Conservation (phyloP, 1,140 invertebrate species). For the Hestina assimilis region DNA sequence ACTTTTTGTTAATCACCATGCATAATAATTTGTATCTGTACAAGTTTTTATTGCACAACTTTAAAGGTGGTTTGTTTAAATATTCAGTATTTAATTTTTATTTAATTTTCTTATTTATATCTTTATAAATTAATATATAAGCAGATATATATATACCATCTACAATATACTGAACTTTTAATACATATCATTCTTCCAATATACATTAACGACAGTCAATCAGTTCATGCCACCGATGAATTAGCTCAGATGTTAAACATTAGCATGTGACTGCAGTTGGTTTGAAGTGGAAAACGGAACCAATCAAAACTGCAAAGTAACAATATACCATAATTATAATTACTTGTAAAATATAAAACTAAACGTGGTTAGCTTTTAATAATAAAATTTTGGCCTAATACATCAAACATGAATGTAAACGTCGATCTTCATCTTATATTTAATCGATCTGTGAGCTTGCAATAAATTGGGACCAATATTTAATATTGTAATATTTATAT, state of each 20-base stretch:
- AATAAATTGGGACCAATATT: conserved; percentile 63
- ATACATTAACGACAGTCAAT: conserved; percentile 1
- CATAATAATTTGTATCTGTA: conserved; percentile 65
- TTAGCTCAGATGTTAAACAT: background rate
- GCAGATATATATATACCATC: no score
- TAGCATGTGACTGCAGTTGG: conserved; percentile 52
- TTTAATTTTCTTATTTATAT: background rate
- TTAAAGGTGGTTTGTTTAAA: conserved; percentile 14
- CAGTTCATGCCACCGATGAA: background rate
- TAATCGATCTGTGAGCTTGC: conserved; percentile 37
- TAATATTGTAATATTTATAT: conserved; percentile 32
- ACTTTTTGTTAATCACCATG: conserved; percentile 45
- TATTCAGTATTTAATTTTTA: conserved; percentile 2
- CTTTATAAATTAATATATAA: no score
- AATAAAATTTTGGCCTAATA: conserved; percentile 31
- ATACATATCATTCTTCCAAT: background rate
- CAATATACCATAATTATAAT: background rate
- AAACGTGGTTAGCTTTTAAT: background rate
- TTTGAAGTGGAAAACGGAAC: conserved; percentile 42
- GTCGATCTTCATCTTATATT: background rate
- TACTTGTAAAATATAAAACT: background rate
- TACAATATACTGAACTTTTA: no score
- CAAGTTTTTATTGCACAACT: conserved; percentile 69
- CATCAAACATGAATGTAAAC: background rate
- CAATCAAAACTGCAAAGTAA: background rate